Conservation (phyloP, 2,113 vertebrate species). For the Clarias magur region DNA sequence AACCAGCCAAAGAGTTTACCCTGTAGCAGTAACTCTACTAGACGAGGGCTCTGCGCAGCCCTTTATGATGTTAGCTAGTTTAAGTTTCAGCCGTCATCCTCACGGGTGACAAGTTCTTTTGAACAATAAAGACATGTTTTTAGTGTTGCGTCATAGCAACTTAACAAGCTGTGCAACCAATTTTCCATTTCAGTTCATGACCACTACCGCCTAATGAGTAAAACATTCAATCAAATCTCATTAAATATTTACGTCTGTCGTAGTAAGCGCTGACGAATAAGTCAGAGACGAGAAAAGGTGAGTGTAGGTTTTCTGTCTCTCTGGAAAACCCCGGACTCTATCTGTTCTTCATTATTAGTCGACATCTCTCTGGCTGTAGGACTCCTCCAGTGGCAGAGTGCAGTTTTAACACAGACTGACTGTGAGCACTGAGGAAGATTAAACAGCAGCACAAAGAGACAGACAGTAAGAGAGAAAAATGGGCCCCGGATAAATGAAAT, state of each 20-base stretch:
- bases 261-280: slow-evolving; percentile 13
- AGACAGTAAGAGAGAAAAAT: slow-evolving; percentile 25
- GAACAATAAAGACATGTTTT: not conserved
- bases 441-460: slow-evolving; percentile 14
- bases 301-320: slow-evolving; percentile 20
- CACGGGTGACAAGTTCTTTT: not conserved
- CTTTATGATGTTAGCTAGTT: slow-evolving; percentile 6
- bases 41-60: not conserved
- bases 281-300: slow-evolving; percentile 14
- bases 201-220: not conserved
- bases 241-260: slow-evolving; percentile 5
- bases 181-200: slow-evolving; percentile 12
- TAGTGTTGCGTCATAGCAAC: too few species aligned
- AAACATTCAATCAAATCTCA: slow-evolving; percentile 8
- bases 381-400: slow-evolving; percentile 8
- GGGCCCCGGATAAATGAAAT: slow-evolving; percentile 14
- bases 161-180: not conserved
- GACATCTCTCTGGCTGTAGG: slow-evolving; percentile 13
- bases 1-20: slow-evolving; percentile 29
- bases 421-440: slow-evolving; percentile 31
- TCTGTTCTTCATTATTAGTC: slow-evolving; percentile 27
- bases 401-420: slow-evolving; percentile 17
- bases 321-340: slow-evolving; percentile 26
- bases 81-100: not conserved
- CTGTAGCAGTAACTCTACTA: not conserved